Evolutionary conservation across 2,113 vertebrate species (phyloP), one percentile per base, ranked within the genome.

Genomic region (Scytalopus superciliaris): DNA sequence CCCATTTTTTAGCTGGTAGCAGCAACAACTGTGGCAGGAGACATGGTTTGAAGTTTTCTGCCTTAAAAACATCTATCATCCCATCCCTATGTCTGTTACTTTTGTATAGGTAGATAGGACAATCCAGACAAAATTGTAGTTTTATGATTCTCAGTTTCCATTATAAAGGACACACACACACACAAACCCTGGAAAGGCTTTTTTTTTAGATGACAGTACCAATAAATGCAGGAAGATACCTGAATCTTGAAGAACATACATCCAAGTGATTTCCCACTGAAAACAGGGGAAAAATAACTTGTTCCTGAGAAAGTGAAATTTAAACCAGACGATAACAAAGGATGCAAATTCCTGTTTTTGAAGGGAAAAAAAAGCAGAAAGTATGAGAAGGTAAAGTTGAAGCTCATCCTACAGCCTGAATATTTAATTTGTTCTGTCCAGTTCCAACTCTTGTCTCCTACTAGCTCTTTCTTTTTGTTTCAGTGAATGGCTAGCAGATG

Each of bases 1-100:
- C 42, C 33, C 24, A 49, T 83, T 83, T n/a, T 68, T 70, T 31
- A 83, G 12, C 24, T 60, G 70, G 12, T 28, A 69, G 57, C 39
- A 86, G n/a, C 28, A 79, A 6, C 10, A 79, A 39, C 31, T 75
- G 22, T 0, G 0, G 6, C 28, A 33, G 60, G 25, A 33, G 11
- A 55, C 2, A 9, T 2, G 3, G 16, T 45, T 76, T 79, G 72
- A 89, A 44, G 13, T 52, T 33, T 81, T 67, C 57, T 76, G 27
- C 19, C 55, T 92, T 77, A 37, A 40, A 77, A 80, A 17, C 14
- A 45, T 28, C 19, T 49, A 4, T 53, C 45, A 52, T 6, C 12
- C 27, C 27, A 52, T 14, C 11, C 27, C 23, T 76, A 16, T 37
- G 42, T n/a, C 45, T 66, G 19, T 3, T 60, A 40, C 49, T 9